phyloP scores from a whole-genome alignment of 2,113 vertebrate genomes.

The Monarcha castaneiventris region DNA sequence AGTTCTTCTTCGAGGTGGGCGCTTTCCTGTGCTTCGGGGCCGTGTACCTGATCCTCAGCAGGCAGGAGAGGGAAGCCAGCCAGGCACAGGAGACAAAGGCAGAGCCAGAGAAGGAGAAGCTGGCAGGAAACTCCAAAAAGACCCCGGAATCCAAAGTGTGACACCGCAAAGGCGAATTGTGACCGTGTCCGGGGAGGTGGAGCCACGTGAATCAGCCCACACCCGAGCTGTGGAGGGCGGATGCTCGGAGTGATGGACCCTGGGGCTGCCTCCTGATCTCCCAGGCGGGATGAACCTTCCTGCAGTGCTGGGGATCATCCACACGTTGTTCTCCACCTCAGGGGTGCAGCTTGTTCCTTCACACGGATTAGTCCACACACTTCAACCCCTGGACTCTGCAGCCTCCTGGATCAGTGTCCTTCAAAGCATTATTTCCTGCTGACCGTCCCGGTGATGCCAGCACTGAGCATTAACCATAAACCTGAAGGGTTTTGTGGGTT shows the following conservation, averaged over 20 bases:
- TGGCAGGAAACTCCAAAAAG: background rate
- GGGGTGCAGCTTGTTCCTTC: background rate
- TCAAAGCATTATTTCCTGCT: background rate
- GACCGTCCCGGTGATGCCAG: background rate
- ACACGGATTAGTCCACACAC: background rate
- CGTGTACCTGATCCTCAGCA: conserved; percentile 64
- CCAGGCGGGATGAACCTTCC: background rate
- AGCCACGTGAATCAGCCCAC: background rate
- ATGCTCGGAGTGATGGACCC: accelerated
- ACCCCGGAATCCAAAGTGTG: conserved; percentile 10
- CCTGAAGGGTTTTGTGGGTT: background rate
- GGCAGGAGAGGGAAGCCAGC: conserved; percentile 39
- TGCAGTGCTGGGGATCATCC: background rate
- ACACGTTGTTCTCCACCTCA: accelerated
- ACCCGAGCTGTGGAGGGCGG: background rate
- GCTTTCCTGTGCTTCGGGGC: conserved; percentile 72
- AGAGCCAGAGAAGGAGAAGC: conserved; percentile 20
- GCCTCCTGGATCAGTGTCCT: background rate
- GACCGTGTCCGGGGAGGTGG: accelerated
- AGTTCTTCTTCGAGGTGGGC: conserved; percentile 76
- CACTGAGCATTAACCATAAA: background rate
- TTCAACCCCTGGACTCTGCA: background rate
- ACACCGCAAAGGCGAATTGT: background rate
- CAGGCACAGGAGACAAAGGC: background rate
- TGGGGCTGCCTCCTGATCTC: background rate